Evolutionary conservation across 2,888 invertebrate genomes (phyloP).

Genomic region (Hirtodrosophila trivittata): DNA sequence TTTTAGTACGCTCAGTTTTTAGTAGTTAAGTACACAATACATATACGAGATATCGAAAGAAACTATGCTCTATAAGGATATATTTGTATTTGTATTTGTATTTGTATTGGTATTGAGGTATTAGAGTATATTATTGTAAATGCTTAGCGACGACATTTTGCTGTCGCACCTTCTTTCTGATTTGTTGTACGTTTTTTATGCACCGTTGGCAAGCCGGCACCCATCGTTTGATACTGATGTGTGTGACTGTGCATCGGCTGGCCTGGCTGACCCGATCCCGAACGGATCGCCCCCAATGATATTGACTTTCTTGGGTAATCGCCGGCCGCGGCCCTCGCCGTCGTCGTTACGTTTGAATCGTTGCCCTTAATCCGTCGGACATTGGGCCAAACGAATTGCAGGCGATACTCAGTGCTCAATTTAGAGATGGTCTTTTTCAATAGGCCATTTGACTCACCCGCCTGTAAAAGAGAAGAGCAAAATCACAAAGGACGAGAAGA

Average conservation of each 20-base stretch:
- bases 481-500: slow-evolving; percentile 68
- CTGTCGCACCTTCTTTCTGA: slow-evolving; percentile 85
- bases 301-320: slow-evolving; percentile 91
- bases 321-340: slow-evolving; percentile 72
- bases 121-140: slow-evolving; percentile 32
- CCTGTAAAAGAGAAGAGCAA: slow-evolving; percentile 84
- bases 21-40: slow-evolving; percentile 51
- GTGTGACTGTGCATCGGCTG: slow-evolving; percentile 68
- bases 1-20: slow-evolving; percentile 37
- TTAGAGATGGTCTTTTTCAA: slow-evolving; percentile 89
- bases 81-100: slow-evolving; percentile 43
- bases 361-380: slow-evolving; percentile 84
- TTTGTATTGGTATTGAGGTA: slow-evolving; percentile 28
- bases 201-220: slow-evolving; percentile 85
- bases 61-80: slow-evolving; percentile 75
- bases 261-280: slow-evolving; percentile 85
- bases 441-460: slow-evolving; percentile 88
- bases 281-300: slow-evolving; percentile 93
- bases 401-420: slow-evolving; percentile 93
- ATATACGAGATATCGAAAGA: slow-evolving; percentile 69
- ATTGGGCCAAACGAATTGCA: slow-evolving; percentile 95
- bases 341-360: slow-evolving; percentile 85
- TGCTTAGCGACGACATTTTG: slow-evolving; percentile 83
- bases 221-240: slow-evolving; percentile 76
- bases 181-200: slow-evolving; percentile 88